Evolutionary conservation across 2,888 invertebrate species (phyloP), one percentile per base, ranked within the genome.

Genomic region (Noctua janthina): DNA sequence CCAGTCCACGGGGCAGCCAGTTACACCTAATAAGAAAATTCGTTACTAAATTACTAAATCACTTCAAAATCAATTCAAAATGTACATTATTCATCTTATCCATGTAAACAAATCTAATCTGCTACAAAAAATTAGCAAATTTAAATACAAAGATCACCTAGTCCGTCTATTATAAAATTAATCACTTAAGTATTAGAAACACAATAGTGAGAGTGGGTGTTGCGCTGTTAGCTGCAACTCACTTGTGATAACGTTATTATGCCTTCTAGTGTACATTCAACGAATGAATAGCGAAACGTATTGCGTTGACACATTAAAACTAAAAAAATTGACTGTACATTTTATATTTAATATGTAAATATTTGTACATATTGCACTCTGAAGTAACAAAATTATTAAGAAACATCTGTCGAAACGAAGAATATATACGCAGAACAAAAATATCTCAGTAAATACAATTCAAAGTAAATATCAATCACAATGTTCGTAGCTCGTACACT

Each of bases 341-440:
- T 94, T 95, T 94, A 96, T 96, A 96, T 95, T 95, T 97, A 93
- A 94, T 94, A 96, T 96, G 96, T 96, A 97, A 97, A 97, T 97
- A 97, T 98, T 98, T 98, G 97, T 98, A 98, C 97, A 98, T 98
- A 98, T 98, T 98, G 98, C 98, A 98, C 98, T 97, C 97, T 97
- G 96, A 97, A 96, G 95, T 96, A 96, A 97, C 96, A 96, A 96
- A 94, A 95, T 95, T 94, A 94, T 95, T 96, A 94, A 95, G 94
- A 95, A 94, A 95, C 92, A 94, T 95, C 92, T 95, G 94, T 95
- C 94, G 93, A 95, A 95, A 95, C 94, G 95, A 95, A 96, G 93
- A 95, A 94, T 94, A 94, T 93, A 95, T 94, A 94, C 94, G 94
- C 92, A 92, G 95, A 95, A 95, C 94, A 92, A 93, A 88, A 94